Conservation (phyloP, 2,113 vertebrate species). For the Cichladusa arquata region DNA sequence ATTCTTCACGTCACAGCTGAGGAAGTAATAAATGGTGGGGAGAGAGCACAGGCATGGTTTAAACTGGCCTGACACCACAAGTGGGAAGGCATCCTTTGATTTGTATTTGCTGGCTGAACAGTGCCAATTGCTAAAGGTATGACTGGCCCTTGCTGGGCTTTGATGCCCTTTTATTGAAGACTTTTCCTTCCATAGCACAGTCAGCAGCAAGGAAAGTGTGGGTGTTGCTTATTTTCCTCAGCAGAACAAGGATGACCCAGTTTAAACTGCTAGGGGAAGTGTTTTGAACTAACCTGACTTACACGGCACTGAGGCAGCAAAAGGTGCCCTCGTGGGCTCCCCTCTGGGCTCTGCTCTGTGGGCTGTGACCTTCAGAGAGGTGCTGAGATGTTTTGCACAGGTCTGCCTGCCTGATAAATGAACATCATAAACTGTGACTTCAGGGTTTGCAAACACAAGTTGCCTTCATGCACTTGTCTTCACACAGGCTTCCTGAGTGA, state of each 20-base stretch:
- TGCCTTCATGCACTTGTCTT: background rate
- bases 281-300: background rate
- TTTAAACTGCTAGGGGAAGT: background rate
- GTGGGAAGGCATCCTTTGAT: background rate
- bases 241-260: background rate
- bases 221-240: background rate
- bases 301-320: rapidly evolving
- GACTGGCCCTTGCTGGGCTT: background rate
- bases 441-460: background rate
- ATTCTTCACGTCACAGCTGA: background rate
- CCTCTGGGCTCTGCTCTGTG: background rate
- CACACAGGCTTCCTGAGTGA: background rate
- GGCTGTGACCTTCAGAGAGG: background rate
- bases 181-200: background rate
- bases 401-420: background rate
- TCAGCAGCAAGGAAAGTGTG: background rate
- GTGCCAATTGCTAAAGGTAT: background rate
- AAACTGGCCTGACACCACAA: background rate
- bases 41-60: background rate
- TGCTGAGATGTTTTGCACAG: background rate
- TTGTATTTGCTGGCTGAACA: background rate
- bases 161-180: background rate
- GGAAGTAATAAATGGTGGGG: background rate
- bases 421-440: background rate
- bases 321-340: background rate